Conservation (phyloP, 2,797 vertebrate species). For the Sebastes dallii region DNA sequence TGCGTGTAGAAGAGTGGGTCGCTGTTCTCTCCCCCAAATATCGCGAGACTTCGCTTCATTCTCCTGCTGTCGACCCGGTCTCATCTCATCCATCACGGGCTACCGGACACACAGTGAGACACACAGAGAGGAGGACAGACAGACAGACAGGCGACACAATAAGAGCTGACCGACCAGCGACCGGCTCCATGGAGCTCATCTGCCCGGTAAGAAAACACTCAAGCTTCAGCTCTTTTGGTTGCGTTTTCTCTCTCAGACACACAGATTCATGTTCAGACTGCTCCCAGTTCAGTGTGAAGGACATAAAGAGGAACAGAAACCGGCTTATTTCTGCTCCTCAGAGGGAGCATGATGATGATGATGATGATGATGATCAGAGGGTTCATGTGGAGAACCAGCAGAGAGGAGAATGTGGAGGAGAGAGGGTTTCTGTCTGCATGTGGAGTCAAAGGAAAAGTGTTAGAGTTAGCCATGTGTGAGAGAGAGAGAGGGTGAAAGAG, state of each 20-base stretch:
- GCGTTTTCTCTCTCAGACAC: not conserved
- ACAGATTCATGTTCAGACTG: not conserved
- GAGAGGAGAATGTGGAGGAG: not conserved
- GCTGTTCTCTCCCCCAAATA: not conserved
- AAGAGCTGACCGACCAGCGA: not conserved
- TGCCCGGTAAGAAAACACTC: constrained; percentile 34
- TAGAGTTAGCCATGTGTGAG: not conserved
- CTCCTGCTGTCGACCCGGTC: constrained; percentile 27
- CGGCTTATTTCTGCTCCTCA: not conserved
- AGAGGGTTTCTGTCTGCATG: not conserved
- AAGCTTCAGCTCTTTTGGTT: fast-evolving
- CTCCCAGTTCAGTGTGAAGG: not conserved
- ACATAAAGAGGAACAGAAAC: constrained; percentile 9
- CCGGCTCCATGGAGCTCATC: constrained; percentile 37
- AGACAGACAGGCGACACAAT: constrained; percentile 15
- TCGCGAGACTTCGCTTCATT: constrained; percentile 34
- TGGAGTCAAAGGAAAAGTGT: not conserved
- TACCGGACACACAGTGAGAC: constrained; percentile 4
- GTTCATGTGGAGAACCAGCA: not conserved
- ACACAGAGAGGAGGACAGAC: not conserved
- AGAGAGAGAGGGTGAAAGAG: constrained; percentile 28
- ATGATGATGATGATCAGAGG: not conserved
- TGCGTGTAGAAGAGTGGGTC: not conserved
- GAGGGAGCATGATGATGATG: not conserved
- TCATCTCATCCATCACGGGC: constrained; percentile 28